Percentiles rank a stretch among this genome's conserved stretches.
These are phyloP conservation scores for Ctenosaura bakeri DNA, from an alignment of 2,797 vertebrate species.

Conservation along the genomic window DNA sequence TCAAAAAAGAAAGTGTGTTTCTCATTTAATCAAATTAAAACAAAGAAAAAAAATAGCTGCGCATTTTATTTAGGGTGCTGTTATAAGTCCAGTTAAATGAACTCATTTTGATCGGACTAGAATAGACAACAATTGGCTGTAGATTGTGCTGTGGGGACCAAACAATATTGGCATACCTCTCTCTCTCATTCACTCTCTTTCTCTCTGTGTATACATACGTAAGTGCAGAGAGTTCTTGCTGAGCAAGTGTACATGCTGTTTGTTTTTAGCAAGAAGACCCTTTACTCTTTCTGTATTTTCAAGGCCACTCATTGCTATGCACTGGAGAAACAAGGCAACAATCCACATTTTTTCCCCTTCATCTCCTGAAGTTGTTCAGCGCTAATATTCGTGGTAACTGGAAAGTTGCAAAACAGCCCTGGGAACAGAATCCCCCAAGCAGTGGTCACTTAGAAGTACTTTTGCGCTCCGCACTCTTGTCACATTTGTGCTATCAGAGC, in stretches of 20 bases:
- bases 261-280: background rate
- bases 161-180: background rate
- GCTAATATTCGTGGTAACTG: slow-evolving; percentile 58
- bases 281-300: background rate
- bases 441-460: slow-evolving; percentile 80
- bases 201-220: background rate
- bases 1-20: background rate
- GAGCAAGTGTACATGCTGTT: background rate
- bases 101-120: slow-evolving; percentile 46
- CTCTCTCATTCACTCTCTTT: too few relatives aligned
- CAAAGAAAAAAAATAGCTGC: background rate
- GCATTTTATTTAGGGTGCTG: background rate
- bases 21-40: background rate
- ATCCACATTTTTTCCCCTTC: slow-evolving; percentile 39
- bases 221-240: slow-evolving; percentile 37
- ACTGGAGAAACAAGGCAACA: slow-evolving; percentile 26
- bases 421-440: slow-evolving; percentile 66
- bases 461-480: slow-evolving; percentile 81
- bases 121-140: background rate
- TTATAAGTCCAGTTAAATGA: background rate
- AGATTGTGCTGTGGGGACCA: background rate
- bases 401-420: slow-evolving; percentile 68
- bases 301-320: slow-evolving; percentile 49
- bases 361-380: slow-evolving; percentile 53
- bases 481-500: slow-evolving; percentile 85